Evolutionary conservation across 2,888 invertebrate genomes (phyloP).

Genomic region (Liodrosophila aerea): DNA sequence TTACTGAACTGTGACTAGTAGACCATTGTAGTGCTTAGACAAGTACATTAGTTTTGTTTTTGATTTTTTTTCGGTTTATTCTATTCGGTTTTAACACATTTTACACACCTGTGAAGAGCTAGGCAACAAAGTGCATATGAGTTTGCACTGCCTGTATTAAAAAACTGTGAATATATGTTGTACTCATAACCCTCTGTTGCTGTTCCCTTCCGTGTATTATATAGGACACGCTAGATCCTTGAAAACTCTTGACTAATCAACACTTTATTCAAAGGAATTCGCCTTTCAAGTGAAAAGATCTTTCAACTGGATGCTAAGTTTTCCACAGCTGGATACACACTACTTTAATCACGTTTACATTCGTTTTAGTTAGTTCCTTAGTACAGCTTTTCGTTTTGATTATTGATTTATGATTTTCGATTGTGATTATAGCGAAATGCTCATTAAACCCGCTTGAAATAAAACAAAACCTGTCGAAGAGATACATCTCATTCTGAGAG

Average conservation of each 20-base stretch:
- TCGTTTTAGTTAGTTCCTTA: slow-evolving; percentile 3
- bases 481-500: slow-evolving; percentile 35
- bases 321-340: slow-evolving; percentile 38
- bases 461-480: slow-evolving; percentile 13
- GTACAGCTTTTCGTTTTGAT: slow-evolving; percentile 26
- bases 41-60: slow-evolving; percentile 19
- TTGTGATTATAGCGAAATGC: slow-evolving; percentile 58
- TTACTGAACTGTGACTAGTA: slow-evolving; percentile 31
- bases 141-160: slow-evolving; percentile 21
- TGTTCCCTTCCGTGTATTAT: no score
- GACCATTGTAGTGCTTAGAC: slow-evolving; percentile 43
- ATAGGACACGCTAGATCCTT: no score
- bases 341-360: neutral
- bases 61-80: slow-evolving; percentile 7
- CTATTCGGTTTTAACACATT: slow-evolving; percentile 15
- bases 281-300: no score
- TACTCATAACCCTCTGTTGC: slow-evolving; percentile 31
- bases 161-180: slow-evolving; percentile 45
- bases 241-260: no score
- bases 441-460: slow-evolving; percentile 42
- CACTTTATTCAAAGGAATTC: no score
- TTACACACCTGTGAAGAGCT: neutral
- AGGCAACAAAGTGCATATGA: slow-evolving; percentile 23
- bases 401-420: slow-evolving; percentile 7
- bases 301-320: slow-evolving; percentile 6